phyloP scores from a whole-genome alignment of 2,113 vertebrate genomes.

The Pelecanus crispus region DNA sequence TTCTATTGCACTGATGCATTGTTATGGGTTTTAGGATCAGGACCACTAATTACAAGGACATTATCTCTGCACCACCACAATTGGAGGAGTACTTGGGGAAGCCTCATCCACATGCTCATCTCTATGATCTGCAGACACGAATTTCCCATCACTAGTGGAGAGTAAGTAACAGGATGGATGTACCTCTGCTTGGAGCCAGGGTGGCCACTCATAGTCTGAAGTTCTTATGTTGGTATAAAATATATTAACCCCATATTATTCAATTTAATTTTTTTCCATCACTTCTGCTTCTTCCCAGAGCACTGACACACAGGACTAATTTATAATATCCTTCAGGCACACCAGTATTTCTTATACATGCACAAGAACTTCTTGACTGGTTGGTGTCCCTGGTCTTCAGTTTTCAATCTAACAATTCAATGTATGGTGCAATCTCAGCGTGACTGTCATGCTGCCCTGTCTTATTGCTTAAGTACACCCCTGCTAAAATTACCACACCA shows the following conservation, averaged over 20 bases:
- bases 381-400: neutral
- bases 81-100: neutral
- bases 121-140: neutral
- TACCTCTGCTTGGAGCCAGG: neutral
- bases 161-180: neutral
- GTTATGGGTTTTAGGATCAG: neutral
- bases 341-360: neutral
- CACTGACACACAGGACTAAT: neutral
- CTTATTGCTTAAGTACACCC: conserved; percentile 54
- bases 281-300: neutral
- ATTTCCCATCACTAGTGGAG: neutral
- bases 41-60: neutral
- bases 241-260: neutral
- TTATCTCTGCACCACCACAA: neutral
- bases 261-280: neutral
- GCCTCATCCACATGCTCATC: neutral
- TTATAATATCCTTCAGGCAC: neutral
- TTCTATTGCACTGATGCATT: neutral
- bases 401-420: neutral
- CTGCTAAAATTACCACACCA: conserved; percentile 58
- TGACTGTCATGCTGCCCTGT: conserved; percentile 26
- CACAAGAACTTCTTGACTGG: neutral
- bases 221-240: neutral
- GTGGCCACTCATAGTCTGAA: neutral
- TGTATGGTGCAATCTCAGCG: neutral